phyloP scores from a whole-genome alignment of 2,113 vertebrate species.

The Percopsis transmontana region DNA sequence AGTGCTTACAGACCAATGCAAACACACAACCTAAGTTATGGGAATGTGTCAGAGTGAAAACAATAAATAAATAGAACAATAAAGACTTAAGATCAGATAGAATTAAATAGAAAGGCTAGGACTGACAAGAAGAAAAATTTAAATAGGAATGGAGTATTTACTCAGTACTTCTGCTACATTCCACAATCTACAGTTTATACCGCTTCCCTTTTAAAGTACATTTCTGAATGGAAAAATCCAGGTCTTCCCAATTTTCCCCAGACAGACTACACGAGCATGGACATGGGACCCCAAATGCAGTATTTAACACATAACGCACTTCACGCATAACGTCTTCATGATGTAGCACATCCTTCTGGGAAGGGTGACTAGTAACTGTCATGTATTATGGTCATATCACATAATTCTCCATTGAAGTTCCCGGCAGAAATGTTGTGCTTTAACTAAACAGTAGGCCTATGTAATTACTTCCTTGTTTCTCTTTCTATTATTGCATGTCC shows the following conservation, averaged over 20 bases:
- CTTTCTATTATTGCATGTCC: too few relatives aligned
- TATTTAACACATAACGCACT: constrained; percentile 1
- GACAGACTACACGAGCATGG: constrained; percentile 9
- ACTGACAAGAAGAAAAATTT: not conserved
- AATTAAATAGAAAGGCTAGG: not conserved
- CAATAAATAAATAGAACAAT: constrained; percentile 15
- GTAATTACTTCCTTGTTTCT: too few relatives aligned
- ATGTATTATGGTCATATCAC: constrained; percentile 6
- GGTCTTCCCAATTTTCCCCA: constrained; percentile 5
- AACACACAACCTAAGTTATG: constrained; percentile 17
- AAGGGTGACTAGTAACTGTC: constrained; percentile 6
- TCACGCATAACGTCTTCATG: constrained; percentile 23
- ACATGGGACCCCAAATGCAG: constrained; percentile 14
- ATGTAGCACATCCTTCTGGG: constrained; percentile 15
- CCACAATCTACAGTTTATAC: not conserved
- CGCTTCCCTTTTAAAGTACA: constrained; percentile 1
- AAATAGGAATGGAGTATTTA: constrained; percentile 15
- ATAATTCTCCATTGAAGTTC: constrained; percentile 23
- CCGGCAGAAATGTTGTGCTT: constrained; percentile 44
- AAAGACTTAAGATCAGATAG: constrained; percentile 2
- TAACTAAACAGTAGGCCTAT: constrained; percentile 14
- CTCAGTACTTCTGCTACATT: constrained; percentile 47
- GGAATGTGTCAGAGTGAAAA: constrained; percentile 24
- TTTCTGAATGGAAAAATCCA: constrained; percentile 12
- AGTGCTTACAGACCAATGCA: constrained; percentile 1